These are phyloP conservation scores for Leucophenga montana DNA, from an alignment of 2,888 invertebrate genomes.

Conservation along the genomic window DNA sequence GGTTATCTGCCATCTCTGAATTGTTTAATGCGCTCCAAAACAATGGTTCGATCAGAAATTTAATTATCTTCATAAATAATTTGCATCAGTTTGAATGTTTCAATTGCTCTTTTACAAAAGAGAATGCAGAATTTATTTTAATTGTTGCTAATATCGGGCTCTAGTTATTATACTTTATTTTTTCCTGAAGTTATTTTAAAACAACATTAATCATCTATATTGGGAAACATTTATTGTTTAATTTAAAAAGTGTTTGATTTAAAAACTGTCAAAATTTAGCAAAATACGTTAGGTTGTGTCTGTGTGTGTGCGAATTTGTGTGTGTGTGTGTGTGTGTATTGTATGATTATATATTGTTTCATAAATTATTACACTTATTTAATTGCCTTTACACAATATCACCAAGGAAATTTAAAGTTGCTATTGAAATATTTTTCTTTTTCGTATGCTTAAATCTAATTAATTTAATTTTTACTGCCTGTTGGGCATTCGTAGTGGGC, in stretches of 20 bases:
- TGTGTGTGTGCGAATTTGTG: not conserved
- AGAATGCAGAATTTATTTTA: too few species aligned
- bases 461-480: constrained; percentile 12
- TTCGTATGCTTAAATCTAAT: constrained; percentile 3
- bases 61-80: too few species aligned
- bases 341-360: not conserved
- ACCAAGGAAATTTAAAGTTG: constrained; percentile 2
- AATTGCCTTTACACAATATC: constrained; percentile 17
- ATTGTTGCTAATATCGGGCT: too few species aligned
- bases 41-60: too few species aligned
- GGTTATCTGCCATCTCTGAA: too few species aligned
- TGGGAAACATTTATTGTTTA: constrained; percentile 20
- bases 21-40: too few species aligned
- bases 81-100: too few species aligned
- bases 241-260: constrained; percentile 12
- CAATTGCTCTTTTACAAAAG: too few species aligned
- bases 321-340: not conserved
- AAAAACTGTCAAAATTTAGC: constrained; percentile 15
- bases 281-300: constrained; percentile 8
- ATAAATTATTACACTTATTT: not conserved
- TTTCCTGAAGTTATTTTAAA: too few species aligned
- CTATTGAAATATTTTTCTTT: not conserved
- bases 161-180: too few species aligned
- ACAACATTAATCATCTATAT: not conserved
- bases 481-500: constrained; percentile 15